Percentiles rank a stretch among this genome's conserved stretches.
Evolutionary conservation across 2,888 invertebrate species (phyloP).

Genomic region (Timema cristinae): DNA sequence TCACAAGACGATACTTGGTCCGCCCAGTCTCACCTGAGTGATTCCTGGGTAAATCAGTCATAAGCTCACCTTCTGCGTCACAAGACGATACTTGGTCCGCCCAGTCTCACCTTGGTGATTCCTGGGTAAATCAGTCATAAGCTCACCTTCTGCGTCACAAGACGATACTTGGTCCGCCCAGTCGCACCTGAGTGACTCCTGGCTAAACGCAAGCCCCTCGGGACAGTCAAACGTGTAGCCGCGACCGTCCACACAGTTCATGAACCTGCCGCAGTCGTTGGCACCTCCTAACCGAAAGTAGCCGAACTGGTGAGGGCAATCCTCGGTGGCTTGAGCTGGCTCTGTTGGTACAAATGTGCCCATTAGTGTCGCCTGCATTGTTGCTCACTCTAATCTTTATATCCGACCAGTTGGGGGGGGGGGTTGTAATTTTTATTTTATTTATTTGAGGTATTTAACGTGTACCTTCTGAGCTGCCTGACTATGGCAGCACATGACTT

Average conservation of each 20-base stretch:
- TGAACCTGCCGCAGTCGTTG: slow-evolving; percentile 70
- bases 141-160: slow-evolving; percentile 73
- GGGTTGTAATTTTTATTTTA: too few species aligned
- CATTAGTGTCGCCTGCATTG: too few species aligned
- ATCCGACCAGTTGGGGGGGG: too few species aligned
- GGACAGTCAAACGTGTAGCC: slow-evolving; percentile 73
- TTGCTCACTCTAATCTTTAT: too few species aligned
- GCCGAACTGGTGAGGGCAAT: slow-evolving; percentile 80
- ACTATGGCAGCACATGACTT: too few species aligned
- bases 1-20: too few species aligned
- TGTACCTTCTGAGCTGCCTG: too few species aligned
- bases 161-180: slow-evolving; percentile 82
- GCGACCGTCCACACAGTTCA: slow-evolving; percentile 76
- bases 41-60: too few species aligned
- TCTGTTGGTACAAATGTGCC: slow-evolving; percentile 47
- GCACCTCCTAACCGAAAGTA: slow-evolving; percentile 68
- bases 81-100: slow-evolving; percentile 78
- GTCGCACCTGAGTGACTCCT: slow-evolving; percentile 70
- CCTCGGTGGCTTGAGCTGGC: slow-evolving; percentile 65
- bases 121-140: slow-evolving; percentile 40
- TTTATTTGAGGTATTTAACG: too few species aligned
- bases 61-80: slow-evolving; percentile 66
- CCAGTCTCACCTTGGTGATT: slow-evolving; percentile 78
- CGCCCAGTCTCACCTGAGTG: too few species aligned
- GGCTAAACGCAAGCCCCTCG: slow-evolving; percentile 75